Evolutionary conservation across 2,888 invertebrate genomes (phyloP).

Genomic region (Drosophila helvetica): DNA sequence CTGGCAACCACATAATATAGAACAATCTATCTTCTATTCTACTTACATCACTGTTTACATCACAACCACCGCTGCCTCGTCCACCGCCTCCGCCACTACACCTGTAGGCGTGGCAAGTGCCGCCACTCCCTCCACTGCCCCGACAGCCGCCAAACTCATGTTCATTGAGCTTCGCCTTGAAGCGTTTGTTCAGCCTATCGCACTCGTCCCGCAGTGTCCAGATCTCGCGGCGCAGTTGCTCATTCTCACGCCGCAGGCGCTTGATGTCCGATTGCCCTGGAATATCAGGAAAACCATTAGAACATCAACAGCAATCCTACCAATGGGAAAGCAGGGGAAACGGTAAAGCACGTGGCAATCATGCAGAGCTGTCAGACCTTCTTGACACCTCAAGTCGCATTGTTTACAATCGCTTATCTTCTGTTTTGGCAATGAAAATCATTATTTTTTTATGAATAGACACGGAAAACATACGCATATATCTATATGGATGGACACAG

Average conservation of each 20-base stretch:
- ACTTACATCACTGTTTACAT: conserved; percentile 81
- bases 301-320: background rate
- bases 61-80: conserved; percentile 73
- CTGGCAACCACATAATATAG: too few species aligned
- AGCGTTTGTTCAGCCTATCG: conserved; percentile 92
- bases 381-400: conserved; percentile 48
- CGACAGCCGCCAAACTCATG: conserved; percentile 74
- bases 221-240: conserved; percentile 93
- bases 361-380: conserved; percentile 37
- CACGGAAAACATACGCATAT: conserved; percentile 15
- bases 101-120: conserved; percentile 54
- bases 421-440: conserved; percentile 62
- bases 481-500: background rate
- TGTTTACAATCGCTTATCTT: conserved; percentile 62
- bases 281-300: background rate
- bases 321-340: conserved; percentile 7
- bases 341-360: conserved; percentile 32
- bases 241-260: conserved; percentile 94
- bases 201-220: conserved; percentile 95
- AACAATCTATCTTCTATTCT: background rate
- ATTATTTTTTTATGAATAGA: conserved; percentile 38
- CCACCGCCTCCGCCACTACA: conserved; percentile 68
- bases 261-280: conserved; percentile 95
- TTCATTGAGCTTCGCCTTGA: conserved; percentile 85
- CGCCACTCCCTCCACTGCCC: conserved; percentile 72